These are phyloP conservation scores for Sebastes trivittatus DNA, from an alignment of 2,797 vertebrate genomes.

Conservation along the genomic window DNA sequence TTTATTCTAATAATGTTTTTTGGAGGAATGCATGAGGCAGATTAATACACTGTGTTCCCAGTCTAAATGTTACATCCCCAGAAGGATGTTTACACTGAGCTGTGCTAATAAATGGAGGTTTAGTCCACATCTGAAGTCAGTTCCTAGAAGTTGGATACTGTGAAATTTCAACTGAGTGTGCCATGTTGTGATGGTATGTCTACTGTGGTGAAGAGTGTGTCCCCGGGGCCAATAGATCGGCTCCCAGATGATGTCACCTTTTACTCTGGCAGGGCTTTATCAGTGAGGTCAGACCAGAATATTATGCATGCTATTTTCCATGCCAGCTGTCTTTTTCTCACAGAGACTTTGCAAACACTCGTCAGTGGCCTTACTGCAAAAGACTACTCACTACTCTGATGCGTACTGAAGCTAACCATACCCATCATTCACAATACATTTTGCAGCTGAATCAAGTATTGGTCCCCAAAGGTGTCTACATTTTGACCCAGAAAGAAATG, in stretches of 20 bases:
- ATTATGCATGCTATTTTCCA: constrained; percentile 42
- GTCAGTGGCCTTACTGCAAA: background rate
- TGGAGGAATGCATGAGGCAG: background rate
- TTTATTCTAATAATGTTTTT: background rate
- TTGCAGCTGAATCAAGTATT: background rate
- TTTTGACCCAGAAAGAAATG: background rate
- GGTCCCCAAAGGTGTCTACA: background rate
- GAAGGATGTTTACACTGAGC: constrained; percentile 6
- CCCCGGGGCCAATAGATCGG: background rate
- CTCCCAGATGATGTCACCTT: constrained; percentile 52
- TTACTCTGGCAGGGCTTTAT: constrained; percentile 46
- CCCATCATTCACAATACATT: background rate
- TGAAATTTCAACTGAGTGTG: constrained; percentile 11
- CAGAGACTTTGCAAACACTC: constrained; percentile 7
- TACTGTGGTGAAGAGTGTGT: background rate
- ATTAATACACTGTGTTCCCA: background rate
- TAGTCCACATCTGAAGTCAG: constrained; percentile 13
- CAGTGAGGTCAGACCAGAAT: constrained; percentile 45
- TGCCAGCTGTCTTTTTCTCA: constrained; percentile 58
- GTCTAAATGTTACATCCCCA: constrained; percentile 12
- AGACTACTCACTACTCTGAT: background rate
- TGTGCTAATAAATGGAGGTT: constrained; percentile 9
- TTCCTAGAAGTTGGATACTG: constrained; percentile 25
- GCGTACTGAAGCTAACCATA: background rate
- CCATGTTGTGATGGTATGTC: constrained; percentile 27